phyloP scores from a whole-genome alignment of 2,888 invertebrate genomes.

The Acrobasis suavella region DNA sequence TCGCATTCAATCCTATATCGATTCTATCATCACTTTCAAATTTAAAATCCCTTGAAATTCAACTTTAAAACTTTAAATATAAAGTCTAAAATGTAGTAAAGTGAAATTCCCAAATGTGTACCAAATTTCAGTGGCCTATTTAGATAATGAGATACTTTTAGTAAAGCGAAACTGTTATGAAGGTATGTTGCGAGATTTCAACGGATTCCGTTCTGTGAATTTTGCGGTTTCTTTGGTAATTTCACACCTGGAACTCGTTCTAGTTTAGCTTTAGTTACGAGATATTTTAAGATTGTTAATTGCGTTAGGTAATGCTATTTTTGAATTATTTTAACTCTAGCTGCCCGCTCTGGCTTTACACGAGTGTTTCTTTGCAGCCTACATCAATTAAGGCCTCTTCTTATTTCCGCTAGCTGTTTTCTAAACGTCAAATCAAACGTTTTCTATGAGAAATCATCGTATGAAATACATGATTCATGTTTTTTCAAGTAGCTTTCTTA shows the following conservation, averaged over 20 bases:
- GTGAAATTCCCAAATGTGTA: slow-evolving; percentile 11
- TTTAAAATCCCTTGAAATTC: background rate
- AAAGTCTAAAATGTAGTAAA: slow-evolving; percentile 4
- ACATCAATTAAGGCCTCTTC: too few relatives aligned
- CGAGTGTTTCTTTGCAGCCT: too few relatives aligned
- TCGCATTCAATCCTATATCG: slow-evolving; percentile 38
- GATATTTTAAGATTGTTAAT: background rate
- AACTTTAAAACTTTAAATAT: background rate
- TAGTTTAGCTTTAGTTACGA: background rate
- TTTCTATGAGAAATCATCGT: too few relatives aligned
- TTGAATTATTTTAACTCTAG: too few relatives aligned
- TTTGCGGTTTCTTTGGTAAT: background rate
- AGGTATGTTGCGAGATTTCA: slow-evolving; percentile 1
- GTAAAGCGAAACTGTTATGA: slow-evolving; percentile 7
- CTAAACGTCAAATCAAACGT: too few relatives aligned
- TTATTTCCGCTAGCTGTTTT: too few relatives aligned
- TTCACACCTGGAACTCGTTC: background rate
- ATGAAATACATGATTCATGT: too few relatives aligned
- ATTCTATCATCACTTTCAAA: slow-evolving; percentile 32
- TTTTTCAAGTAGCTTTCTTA: too few relatives aligned
- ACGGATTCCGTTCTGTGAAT: background rate
- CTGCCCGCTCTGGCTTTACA: too few relatives aligned
- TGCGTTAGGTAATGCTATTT: too few relatives aligned
- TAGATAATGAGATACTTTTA: slow-evolving; percentile 19
- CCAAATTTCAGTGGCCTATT: slow-evolving; percentile 14